phyloP scores from a whole-genome alignment of 1,140 invertebrate species.

The Lordiphosa stackelbergi region DNA sequence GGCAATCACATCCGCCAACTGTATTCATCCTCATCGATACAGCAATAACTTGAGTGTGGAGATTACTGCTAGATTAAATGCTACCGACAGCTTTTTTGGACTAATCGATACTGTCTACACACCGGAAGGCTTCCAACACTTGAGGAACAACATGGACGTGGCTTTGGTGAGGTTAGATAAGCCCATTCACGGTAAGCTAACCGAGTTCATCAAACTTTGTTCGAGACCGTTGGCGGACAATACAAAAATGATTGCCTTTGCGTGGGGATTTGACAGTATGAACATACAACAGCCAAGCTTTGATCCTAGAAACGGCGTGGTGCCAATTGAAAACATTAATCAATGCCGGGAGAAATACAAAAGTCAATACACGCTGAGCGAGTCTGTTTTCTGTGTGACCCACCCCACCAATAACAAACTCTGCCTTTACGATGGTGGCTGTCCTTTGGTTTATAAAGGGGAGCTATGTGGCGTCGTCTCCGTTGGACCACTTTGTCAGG shows the following conservation, averaged over 20 bases:
- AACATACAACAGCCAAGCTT: neutral
- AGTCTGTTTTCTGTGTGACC: conserved; percentile 15
- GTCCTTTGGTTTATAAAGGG: conserved; percentile 21
- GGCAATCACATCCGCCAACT: conserved; percentile 34
- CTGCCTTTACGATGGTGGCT: conserved; percentile 29
- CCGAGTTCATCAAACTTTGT: conserved; percentile 19
- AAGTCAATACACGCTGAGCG: neutral
- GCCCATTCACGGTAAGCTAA: conserved; percentile 11
- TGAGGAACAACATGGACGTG: conserved; percentile 23
- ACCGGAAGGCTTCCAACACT: conserved; percentile 1
- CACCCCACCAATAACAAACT: conserved; percentile 8
- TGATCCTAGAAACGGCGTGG: neutral
- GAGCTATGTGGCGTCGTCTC: conserved; percentile 33
- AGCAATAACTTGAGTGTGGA: conserved; percentile 9
- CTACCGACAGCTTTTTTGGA: neutral
- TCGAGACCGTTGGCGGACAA: neutral
- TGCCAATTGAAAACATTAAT: neutral
- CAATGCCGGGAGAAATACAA: conserved; percentile 6
- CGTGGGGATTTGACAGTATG: conserved; percentile 16
- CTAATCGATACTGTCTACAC: conserved; percentile 22
- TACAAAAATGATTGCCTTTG: conserved; percentile 1
- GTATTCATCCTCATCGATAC: conserved; percentile 20
- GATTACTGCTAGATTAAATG: conserved; percentile 6
- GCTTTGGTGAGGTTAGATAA: conserved; percentile 2
- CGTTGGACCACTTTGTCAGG: conserved; percentile 3